Evolutionary conservation across 2,797 vertebrate species (phyloP).

Genomic region (Oreochromis mossambicus): DNA sequence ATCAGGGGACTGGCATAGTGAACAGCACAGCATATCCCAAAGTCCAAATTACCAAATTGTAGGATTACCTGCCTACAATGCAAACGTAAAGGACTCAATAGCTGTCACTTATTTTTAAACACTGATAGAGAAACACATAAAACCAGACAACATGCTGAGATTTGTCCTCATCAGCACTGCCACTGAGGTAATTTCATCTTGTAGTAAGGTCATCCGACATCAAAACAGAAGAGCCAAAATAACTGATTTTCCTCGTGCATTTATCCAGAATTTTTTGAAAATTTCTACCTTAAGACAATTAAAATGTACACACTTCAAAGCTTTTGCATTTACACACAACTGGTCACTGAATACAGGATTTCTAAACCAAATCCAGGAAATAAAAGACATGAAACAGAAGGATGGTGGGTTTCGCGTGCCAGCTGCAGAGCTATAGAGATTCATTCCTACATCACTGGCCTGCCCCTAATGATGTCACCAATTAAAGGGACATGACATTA

Average conservation of each 20-base stretch:
- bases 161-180: not conserved
- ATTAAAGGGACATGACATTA: constrained; percentile 67
- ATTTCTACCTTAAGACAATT: not conserved
- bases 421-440: constrained; percentile 56
- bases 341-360: not conserved
- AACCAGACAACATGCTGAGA: constrained; percentile 1
- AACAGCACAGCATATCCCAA: not conserved
- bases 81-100: not conserved
- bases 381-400: not conserved
- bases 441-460: constrained; percentile 45
- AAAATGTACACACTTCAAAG: constrained; percentile 19
- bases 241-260: not conserved
- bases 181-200: not conserved
- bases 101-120: not conserved
- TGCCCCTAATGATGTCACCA: constrained; percentile 65
- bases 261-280: not conserved
- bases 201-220: not conserved
- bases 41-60: not conserved
- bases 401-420: constrained; percentile 15
- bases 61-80: not conserved
- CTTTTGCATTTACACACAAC: not conserved
- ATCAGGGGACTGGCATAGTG: fast-evolving
- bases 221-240: not conserved
- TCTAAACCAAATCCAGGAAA: not conserved
- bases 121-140: not conserved